phyloP scores from a whole-genome alignment of 2,113 vertebrate species.

The Nesoenas mayeri region DNA sequence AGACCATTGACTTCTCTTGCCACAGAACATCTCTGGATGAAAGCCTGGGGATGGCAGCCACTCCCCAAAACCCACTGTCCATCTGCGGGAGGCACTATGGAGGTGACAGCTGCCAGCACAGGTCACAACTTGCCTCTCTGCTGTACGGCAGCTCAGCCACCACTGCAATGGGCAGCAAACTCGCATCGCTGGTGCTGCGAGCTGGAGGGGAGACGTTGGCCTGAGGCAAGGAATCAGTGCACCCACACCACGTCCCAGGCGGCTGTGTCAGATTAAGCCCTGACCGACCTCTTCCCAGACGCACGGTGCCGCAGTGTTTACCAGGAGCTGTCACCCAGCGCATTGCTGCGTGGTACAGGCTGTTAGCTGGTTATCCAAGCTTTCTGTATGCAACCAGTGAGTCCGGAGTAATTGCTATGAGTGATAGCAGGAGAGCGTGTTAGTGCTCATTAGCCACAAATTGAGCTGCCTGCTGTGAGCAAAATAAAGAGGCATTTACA shows the following conservation, averaged over 20 bases:
- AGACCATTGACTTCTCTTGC: background rate
- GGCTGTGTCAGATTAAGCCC: accelerated
- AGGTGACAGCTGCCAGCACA: background rate
- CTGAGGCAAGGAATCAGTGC: accelerated
- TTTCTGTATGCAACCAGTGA: background rate
- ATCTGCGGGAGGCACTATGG: background rate
- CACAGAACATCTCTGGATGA: too few relatives aligned
- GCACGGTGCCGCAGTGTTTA: accelerated
- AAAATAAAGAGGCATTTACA: conserved; percentile 47
- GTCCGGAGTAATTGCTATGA: background rate
- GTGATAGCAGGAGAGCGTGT: background rate
- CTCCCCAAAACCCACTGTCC: background rate
- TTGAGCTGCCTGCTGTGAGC: conserved; percentile 29
- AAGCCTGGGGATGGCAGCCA: background rate
- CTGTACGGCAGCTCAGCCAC: background rate
- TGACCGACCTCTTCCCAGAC: background rate
- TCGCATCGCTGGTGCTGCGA: accelerated
- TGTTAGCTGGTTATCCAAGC: background rate
- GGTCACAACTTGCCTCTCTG: background rate
- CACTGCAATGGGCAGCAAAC: background rate
- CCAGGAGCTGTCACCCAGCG: accelerated
- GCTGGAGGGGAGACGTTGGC: accelerated
- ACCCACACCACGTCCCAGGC: background rate
- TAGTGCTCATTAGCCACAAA: conserved; percentile 43
- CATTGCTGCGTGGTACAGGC: accelerated